Conservation (phyloP, 2,797 vertebrate genomes). For the Alcedo atthis region DNA sequence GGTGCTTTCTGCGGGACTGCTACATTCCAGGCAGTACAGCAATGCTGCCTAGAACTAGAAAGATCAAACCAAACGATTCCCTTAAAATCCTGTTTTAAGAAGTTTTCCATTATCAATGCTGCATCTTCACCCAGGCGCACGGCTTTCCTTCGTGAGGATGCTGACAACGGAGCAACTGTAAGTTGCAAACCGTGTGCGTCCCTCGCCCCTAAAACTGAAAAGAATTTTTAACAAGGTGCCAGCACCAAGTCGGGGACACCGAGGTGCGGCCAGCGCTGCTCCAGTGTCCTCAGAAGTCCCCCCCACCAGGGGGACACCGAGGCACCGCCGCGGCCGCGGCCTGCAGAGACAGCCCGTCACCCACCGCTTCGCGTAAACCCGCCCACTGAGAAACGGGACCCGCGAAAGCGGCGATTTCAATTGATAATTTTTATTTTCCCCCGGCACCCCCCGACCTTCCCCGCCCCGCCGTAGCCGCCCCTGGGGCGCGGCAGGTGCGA, state of each 20-base stretch:
- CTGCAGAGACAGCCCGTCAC: background rate
- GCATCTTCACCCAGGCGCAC: accelerated
- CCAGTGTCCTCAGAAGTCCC: background rate
- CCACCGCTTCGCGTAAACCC: too few species aligned
- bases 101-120: background rate
- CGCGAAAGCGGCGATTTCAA: accelerated
- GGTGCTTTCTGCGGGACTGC: background rate
- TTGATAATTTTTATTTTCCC: background rate
- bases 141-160: background rate
- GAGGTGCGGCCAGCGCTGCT: accelerated
- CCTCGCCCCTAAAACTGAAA: accelerated
- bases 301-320: accelerated
- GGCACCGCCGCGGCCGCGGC: background rate
- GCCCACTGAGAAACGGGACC: accelerated
- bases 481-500: too few species aligned
- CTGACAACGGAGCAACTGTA: background rate
- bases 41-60: accelerated
- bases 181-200: accelerated
- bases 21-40: accelerated
- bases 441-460: too few species aligned
- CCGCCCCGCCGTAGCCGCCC: too few species aligned
- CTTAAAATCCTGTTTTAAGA: accelerated
- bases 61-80: too few species aligned
- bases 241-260: background rate
- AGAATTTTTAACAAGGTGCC: too few species aligned